Conservation (phyloP, 2,888 invertebrate genomes). For the Eueremaeus valkanovi region DNA sequence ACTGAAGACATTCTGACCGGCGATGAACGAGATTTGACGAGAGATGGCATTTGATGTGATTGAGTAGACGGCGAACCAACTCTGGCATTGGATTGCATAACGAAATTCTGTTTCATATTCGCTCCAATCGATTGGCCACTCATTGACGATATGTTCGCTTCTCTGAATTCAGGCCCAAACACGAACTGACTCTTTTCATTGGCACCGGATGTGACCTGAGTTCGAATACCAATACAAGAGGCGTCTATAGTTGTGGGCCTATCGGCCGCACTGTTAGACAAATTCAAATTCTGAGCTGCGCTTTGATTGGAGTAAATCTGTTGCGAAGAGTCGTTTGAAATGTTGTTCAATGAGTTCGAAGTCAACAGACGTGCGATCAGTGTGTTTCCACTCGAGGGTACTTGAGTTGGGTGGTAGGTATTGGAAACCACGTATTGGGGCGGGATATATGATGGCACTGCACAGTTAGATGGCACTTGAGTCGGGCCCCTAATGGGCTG, state of each 20-base stretch:
- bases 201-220: constrained; percentile 10
- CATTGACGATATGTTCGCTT: neutral
- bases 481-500: too few species aligned
- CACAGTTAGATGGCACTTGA: neutral
- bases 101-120: constrained; percentile 13
- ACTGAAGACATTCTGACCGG: constrained; percentile 1
- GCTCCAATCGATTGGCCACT: neutral
- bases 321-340: neutral
- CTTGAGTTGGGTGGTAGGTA: constrained; percentile 17
- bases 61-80: neutral
- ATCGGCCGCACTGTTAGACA: neutral
- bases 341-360: constrained; percentile 2
- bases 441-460: neutral
- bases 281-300: constrained; percentile 1
- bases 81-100: constrained; percentile 11
- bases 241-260: constrained; percentile 22
- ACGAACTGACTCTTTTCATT: neutral
- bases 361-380: constrained; percentile 18
- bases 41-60: neutral
- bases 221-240: constrained; percentile 18
- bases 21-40: constrained; percentile 12
- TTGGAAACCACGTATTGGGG: neutral
- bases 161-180: neutral
- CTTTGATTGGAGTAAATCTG: constrained; percentile 34
- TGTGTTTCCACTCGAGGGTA: constrained; percentile 1